Percentiles rank a stretch among this genome's conserved stretches.
Evolutionary conservation across 1,140 invertebrate species (phyloP).

Genomic region (Piezodorus guildinii): DNA sequence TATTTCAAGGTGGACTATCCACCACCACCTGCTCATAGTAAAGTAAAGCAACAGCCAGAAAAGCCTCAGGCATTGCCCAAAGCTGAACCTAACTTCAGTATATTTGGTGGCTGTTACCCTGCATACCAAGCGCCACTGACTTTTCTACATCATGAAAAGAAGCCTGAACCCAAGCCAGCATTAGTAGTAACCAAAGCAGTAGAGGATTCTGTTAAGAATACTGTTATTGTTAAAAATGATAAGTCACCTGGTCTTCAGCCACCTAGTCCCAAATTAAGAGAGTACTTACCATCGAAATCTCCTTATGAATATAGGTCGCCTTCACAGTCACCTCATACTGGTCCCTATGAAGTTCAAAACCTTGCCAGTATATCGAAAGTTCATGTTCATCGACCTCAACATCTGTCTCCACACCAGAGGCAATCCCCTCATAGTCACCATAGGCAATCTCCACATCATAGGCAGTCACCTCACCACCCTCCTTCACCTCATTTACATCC

Average conservation of each 20-base stretch:
- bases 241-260: slow-evolving; percentile 44
- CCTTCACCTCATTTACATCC: slow-evolving; percentile 24
- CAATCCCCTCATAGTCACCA: slow-evolving; percentile 26
- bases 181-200: slow-evolving; percentile 36
- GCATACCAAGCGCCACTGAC: slow-evolving; percentile 43
- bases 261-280: slow-evolving; percentile 46
- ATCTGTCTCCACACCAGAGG: slow-evolving; percentile 31
- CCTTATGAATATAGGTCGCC: slow-evolving; percentile 45
- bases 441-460: slow-evolving; percentile 30
- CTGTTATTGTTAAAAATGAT: slow-evolving; percentile 67
- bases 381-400: slow-evolving; percentile 24
- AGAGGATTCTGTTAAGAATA: slow-evolving; percentile 51
- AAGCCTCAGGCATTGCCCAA: slow-evolving; percentile 42
- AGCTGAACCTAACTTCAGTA: slow-evolving; percentile 58
- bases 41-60: slow-evolving; percentile 30
- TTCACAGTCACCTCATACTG: slow-evolving; percentile 38
- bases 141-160: slow-evolving; percentile 39
- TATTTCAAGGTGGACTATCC: slow-evolving; percentile 40
- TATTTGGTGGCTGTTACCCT: slow-evolving; percentile 51
- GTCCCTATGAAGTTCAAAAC: slow-evolving; percentile 26
- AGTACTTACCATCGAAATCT: slow-evolving; percentile 41
- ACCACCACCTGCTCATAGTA: slow-evolving; percentile 39
- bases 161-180: slow-evolving; percentile 34
- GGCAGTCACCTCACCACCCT: slow-evolving; percentile 27
- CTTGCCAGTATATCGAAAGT: slow-evolving; percentile 29